Conservation (phyloP, 2,797 vertebrate species). For the Hoplostethus mediterraneus region DNA sequence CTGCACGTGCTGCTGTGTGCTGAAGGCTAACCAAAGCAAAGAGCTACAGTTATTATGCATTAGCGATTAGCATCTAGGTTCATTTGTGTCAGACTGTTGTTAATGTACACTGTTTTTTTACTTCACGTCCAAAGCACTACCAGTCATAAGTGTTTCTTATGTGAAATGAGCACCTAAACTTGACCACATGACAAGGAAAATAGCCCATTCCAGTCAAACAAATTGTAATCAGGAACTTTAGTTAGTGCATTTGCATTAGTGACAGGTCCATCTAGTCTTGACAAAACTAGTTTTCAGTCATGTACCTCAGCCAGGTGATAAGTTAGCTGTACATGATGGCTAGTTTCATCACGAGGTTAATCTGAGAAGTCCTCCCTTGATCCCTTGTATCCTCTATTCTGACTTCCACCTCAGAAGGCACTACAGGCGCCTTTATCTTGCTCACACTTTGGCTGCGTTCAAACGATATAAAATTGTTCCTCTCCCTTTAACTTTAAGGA, state of each 20-base stretch:
- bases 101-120: constrained; percentile 44
- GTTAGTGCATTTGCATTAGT: constrained; percentile 67
- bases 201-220: constrained; percentile 34
- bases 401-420: constrained; percentile 1
- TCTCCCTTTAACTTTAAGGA: no score
- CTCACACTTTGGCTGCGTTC: no score
- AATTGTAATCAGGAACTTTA: constrained; percentile 11
- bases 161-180: constrained; percentile 23
- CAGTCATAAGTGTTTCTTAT: constrained; percentile 12
- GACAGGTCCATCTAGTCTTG: constrained; percentile 17
- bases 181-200: constrained; percentile 2
- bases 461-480: no score
- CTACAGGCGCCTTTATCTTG: no score
- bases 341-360: constrained; percentile 54
- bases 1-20: constrained; percentile 58
- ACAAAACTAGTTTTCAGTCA: constrained; percentile 35
- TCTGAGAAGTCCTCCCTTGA: constrained; percentile 63
- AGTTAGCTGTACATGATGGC: constrained; percentile 52
- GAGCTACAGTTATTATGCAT: constrained; percentile 45
- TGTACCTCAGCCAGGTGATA: constrained; percentile 42
- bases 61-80: constrained; percentile 59
- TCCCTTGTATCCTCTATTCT: constrained; percentile 43
- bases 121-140: constrained; percentile 22
- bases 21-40: constrained; percentile 36
- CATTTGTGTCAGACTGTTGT: constrained; percentile 39